These are phyloP conservation scores for Paramisgurnus dabryanus DNA, from an alignment of 2,113 vertebrate species.

Conservation along the genomic window DNA sequence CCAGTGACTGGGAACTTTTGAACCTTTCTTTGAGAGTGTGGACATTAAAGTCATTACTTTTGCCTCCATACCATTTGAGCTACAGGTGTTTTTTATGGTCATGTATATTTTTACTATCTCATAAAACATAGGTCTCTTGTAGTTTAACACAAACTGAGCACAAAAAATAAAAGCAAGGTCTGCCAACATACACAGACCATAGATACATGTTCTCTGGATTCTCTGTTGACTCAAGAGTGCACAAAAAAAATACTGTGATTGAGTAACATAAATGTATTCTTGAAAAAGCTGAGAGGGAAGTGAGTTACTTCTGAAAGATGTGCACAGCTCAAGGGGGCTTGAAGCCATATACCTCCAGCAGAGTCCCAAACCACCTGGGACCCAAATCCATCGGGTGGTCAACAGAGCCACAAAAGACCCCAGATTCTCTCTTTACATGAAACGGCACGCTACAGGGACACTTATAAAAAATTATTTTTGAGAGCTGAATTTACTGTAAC, in stretches of 20 bases:
- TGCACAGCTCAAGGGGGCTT: constrained; percentile 38
- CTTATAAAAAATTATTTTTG: background rate
- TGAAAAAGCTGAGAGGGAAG: constrained; percentile 44
- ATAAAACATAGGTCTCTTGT: too few relatives aligned
- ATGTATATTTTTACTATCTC: too few relatives aligned
- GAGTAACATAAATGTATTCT: constrained; percentile 22
- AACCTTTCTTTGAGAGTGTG: too few relatives aligned
- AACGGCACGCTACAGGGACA: constrained; percentile 10
- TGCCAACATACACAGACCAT: background rate
- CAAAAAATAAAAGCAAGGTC: too few relatives aligned
- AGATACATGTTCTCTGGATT: background rate
- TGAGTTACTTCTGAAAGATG: constrained; percentile 34
- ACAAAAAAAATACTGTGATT: background rate
- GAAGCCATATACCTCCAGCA: constrained; percentile 8
- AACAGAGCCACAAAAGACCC: constrained; percentile 14
- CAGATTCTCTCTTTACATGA: background rate
- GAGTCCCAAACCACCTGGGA: constrained; percentile 39
- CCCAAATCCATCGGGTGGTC: constrained; percentile 41
- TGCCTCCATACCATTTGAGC: too few relatives aligned
- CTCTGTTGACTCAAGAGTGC: background rate
- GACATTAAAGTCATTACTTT: too few relatives aligned
- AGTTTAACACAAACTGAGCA: too few relatives aligned
- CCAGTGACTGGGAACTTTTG: too few relatives aligned
- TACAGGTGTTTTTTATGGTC: too few relatives aligned
- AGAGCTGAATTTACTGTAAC: background rate